phyloP scores from a whole-genome alignment of 2,797 vertebrate species.

The Triplophysa bombifrons region DNA sequence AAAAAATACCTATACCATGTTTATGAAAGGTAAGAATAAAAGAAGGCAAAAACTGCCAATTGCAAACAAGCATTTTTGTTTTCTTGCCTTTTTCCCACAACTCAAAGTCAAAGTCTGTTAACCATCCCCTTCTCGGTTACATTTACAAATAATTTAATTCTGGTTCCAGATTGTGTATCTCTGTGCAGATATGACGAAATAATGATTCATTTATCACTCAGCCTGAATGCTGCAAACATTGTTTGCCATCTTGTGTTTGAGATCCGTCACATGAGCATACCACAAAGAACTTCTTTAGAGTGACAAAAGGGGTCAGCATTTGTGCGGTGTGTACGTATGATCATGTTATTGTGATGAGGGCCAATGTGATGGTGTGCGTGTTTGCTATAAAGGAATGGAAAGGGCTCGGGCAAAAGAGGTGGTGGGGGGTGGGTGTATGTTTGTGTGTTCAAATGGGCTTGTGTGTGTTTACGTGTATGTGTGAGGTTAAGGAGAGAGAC shows the following conservation, averaged over 20 bases:
- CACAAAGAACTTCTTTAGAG: slow-evolving; percentile 56
- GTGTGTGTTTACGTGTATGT: slow-evolving; percentile 38
- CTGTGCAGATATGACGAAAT: background rate
- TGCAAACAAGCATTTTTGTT: background rate
- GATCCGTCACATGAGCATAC: slow-evolving; percentile 63
- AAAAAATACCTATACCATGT: too few relatives aligned
- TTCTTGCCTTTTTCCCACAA: background rate
- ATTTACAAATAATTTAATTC: background rate
- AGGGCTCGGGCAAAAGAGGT: slow-evolving; percentile 34
- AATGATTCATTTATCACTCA: slow-evolving; percentile 1
- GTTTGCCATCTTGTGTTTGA: background rate
- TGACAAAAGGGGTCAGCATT: slow-evolving; percentile 1
- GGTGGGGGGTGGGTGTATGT: slow-evolving; percentile 59
- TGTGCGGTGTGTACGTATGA: slow-evolving; percentile 34
- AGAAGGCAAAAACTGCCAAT: too few relatives aligned
- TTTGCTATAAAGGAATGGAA: slow-evolving; percentile 39
- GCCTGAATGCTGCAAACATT: background rate
- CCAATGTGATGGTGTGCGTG: slow-evolving; percentile 34
- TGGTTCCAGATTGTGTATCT: background rate
- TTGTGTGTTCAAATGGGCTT: slow-evolving; percentile 31
- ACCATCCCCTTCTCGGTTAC: background rate
- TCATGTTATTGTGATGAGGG: slow-evolving; percentile 32
- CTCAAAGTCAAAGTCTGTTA: background rate
- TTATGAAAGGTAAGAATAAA: too few relatives aligned
- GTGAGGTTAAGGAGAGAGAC: slow-evolving; percentile 46